Evolutionary conservation across 37 sponge, comb jelly and placozoan genomes (phyloP), one percentile per base, ranked within the genome.

Genomic region (Tethya wilhelma): DNA sequence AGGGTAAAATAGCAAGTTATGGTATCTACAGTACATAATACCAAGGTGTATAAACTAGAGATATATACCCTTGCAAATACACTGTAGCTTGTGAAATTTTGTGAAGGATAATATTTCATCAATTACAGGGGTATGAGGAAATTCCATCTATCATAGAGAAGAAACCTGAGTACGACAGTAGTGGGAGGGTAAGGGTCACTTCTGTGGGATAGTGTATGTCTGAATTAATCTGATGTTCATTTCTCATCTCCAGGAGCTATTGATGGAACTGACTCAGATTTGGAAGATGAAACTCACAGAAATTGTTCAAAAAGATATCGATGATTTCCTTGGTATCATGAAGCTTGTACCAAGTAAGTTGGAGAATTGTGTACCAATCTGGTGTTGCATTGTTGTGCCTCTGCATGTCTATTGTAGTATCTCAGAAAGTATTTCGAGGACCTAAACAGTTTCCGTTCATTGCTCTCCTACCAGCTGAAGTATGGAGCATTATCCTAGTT

Each of bases 371-470:
- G 63, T 19, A 49, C 55, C 9, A 17, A 17, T 49, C 14, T 9
- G 14, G 9, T 49, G 55, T 19, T 19, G 14, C 9, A 49, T 19
- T 19, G 17, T 19, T 49, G 55, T 49, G 55, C 9, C 17, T 19
- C 55, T 19, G 14, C 17, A 49, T 59, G 28, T 29, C 23, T 59
- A 6, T 59, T 59, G 28, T 59, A 59, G 7, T 12, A 59, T 30
- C 25, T 59, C 28, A 23, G 62, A 37, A 59, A 19, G 29, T 19
- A 5, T 58, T 81, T 17, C 38, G n/a, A 33, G 60, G 60, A 67
- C 90, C 90, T 1, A 85, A 86, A 45, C 82, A 90, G 88, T 90
- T 73, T 40, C 90, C 90, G 0, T 89, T 89, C 68, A 73, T 93
- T 44, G 79, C 82, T 20, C 78, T 85, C 31, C 71, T 93, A 19